A percentile compares a stretch with the other conserved stretches of the same genome.
Evolutionary conservation across 2,113 vertebrate genomes (phyloP).

Genomic region (Corythornis vintsioides): DNA sequence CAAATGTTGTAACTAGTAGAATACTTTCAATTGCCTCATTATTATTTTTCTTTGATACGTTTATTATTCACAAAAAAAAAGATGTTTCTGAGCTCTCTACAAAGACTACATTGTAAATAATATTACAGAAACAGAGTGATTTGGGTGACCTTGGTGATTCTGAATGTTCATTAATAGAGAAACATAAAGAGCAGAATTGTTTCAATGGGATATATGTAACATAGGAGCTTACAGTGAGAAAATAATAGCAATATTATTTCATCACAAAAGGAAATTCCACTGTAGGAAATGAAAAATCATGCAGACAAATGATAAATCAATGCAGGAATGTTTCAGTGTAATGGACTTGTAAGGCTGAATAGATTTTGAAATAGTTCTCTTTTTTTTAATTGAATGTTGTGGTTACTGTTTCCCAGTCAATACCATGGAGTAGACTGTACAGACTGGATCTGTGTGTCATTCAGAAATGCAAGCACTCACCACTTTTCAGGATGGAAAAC

Average conservation of each 20-base stretch:
- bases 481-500: neutral
- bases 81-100: neutral
- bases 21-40: neutral
- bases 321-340: neutral
- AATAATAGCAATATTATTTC: constrained; percentile 8
- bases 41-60: neutral
- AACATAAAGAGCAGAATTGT: neutral
- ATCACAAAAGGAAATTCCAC: neutral
- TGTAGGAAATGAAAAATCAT: constrained; percentile 3
- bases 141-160: neutral
- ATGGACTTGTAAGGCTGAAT: neutral
- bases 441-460: neutral
- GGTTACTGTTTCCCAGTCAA: neutral
- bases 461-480: neutral
- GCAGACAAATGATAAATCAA: neutral
- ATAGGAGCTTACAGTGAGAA: neutral
- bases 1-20: neutral
- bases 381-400: neutral
- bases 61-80: neutral
- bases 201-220: neutral
- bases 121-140: neutral
- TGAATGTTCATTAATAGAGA: neutral
- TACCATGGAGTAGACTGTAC: neutral
- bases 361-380: neutral
- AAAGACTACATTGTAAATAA: neutral